These are phyloP conservation scores for Mystacides longicornis DNA, from an alignment of 2,888 invertebrate species.

Conservation along the genomic window DNA sequence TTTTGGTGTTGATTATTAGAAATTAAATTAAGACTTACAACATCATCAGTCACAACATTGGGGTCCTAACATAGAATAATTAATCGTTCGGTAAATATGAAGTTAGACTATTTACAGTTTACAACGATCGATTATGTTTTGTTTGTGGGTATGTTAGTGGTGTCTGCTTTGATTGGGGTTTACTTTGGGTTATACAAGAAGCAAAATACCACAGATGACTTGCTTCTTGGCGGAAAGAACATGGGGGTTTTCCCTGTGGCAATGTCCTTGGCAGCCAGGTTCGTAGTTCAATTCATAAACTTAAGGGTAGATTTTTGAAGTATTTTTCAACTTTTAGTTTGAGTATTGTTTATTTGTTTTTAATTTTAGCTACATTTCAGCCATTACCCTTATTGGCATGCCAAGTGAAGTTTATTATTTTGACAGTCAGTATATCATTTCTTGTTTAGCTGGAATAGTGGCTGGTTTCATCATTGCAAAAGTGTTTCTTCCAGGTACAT, in stretches of 20 bases:
- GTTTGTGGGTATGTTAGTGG: slow-evolving; percentile 42
- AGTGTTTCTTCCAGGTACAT: slow-evolving; percentile 47
- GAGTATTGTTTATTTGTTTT: too few species aligned
- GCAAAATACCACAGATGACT: slow-evolving; percentile 58
- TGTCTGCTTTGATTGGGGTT: slow-evolving; percentile 51
- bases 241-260: slow-evolving; percentile 70
- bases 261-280: slow-evolving; percentile 69
- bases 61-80: too few species aligned
- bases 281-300: slow-evolving; percentile 55
- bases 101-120: slow-evolving; percentile 34
- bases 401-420: slow-evolving; percentile 68
- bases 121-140: slow-evolving; percentile 46
- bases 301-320: slow-evolving; percentile 68
- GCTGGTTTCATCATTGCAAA: slow-evolving; percentile 47
- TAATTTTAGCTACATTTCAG: slow-evolving; percentile 23
- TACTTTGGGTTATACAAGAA: slow-evolving; percentile 52
- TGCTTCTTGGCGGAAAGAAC: slow-evolving; percentile 62
- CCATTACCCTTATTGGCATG: slow-evolving; percentile 61
- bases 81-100: background rate
- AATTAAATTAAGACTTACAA: too few species aligned
- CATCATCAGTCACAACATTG: too few species aligned
- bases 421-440: slow-evolving; percentile 59
- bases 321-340: too few species aligned
- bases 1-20: too few species aligned
- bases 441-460: slow-evolving; percentile 50